Conservation (phyloP, 1,140 invertebrate genomes). For the Pogonus chalceus region DNA sequence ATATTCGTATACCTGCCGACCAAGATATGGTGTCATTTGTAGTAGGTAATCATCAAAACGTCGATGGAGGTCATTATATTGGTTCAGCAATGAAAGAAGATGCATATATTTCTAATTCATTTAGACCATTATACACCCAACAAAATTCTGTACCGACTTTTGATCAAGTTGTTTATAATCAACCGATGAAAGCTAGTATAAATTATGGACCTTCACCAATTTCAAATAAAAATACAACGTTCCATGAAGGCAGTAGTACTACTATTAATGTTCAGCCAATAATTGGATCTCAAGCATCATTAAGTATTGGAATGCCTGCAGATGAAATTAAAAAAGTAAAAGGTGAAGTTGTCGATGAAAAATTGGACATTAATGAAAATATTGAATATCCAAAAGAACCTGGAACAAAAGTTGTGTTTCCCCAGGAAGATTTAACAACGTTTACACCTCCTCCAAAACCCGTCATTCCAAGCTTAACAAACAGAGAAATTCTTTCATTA, state of each 20-base stretch:
- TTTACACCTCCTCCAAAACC: slow-evolving; percentile 1
- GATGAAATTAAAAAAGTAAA: slow-evolving; percentile 24
- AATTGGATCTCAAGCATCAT: slow-evolving; percentile 29
- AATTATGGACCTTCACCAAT: slow-evolving; percentile 8
- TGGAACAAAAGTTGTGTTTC: slow-evolving; percentile 30
- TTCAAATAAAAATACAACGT: slow-evolving; percentile 15
- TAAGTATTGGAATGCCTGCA: slow-evolving; percentile 30
- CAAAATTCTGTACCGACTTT: background rate
- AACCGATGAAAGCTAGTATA: slow-evolving; percentile 8
- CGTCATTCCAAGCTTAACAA: slow-evolving; percentile 3
- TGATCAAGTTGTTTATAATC: background rate
- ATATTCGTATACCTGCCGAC: slow-evolving; percentile 49
- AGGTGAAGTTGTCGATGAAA: slow-evolving; percentile 33
- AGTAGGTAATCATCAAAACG: slow-evolving; percentile 49
- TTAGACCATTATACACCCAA: slow-evolving; percentile 26
- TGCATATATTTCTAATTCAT: slow-evolving; percentile 34
- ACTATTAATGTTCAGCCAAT: slow-evolving; percentile 26
- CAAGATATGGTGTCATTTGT: slow-evolving; percentile 54
- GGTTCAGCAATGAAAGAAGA: slow-evolving; percentile 37
- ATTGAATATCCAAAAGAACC: slow-evolving; percentile 23
- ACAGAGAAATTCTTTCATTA: slow-evolving; percentile 28
- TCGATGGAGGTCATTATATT: slow-evolving; percentile 40
- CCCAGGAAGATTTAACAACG: slow-evolving; percentile 24
- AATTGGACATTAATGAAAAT: slow-evolving; percentile 23
- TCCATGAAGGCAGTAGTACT: slow-evolving; percentile 13